Evolutionary conservation across 2,797 vertebrate genomes (phyloP).

Genomic region (Neopelma chrysocephalum): DNA sequence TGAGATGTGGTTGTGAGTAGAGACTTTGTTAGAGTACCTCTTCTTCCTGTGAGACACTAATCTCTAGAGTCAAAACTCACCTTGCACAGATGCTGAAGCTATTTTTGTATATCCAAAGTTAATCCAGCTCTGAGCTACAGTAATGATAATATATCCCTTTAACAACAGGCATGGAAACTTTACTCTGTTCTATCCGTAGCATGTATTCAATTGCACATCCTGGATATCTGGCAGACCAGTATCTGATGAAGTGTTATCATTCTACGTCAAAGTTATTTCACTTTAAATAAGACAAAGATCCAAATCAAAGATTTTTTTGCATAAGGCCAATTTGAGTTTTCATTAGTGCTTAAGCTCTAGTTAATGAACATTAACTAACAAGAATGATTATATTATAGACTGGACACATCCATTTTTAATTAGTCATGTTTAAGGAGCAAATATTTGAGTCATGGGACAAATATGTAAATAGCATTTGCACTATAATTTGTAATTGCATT

Average conservation of each 20-base stretch:
- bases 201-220: neutral
- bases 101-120: conserved; percentile 38
- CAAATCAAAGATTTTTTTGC: neutral
- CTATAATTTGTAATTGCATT: neutral
- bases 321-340: neutral
- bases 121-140: conserved; percentile 45
- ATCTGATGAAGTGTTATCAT: neutral
- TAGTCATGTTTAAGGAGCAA: neutral
- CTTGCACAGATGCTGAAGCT: conserved; percentile 13
- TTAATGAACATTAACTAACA: neutral
- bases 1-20: neutral
- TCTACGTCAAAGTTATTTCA: neutral
- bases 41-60: conserved; percentile 17
- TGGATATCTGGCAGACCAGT: neutral
- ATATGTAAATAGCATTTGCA: neutral
- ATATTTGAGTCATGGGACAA: neutral
- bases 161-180: neutral
- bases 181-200: neutral
- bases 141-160: conserved; percentile 10
- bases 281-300: neutral
- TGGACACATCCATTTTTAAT: neutral
- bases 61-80: conserved; percentile 41
- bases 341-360: neutral
- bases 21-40: neutral
- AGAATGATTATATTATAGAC: neutral